A percentile compares a stretch with the other conserved stretches of the same genome.
These are phyloP conservation scores for Chymomyza fuscimana DNA, from an alignment of 2,888 invertebrate species.

Conservation along the genomic window DNA sequence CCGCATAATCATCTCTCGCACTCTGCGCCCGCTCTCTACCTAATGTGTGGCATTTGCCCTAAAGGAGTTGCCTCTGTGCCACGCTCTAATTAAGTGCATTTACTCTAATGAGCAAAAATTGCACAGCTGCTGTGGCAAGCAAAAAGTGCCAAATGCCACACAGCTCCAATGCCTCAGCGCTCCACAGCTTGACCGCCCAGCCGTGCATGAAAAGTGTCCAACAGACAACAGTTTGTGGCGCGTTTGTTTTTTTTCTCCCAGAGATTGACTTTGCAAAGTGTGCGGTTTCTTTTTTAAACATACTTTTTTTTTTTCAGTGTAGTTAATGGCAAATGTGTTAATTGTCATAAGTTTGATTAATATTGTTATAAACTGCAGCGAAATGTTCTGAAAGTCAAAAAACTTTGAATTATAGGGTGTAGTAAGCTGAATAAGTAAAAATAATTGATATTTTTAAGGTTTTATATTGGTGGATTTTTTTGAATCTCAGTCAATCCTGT, in stretches of 20 bases:
- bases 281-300: slow-evolving; percentile 22
- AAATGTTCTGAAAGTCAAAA: background rate
- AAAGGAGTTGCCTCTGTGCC: slow-evolving; percentile 34
- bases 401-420: background rate
- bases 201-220: slow-evolving; percentile 63
- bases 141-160: slow-evolving; percentile 24
- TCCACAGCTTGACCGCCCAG: slow-evolving; percentile 44
- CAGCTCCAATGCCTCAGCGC: background rate
- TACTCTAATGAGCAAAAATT: slow-evolving; percentile 73
- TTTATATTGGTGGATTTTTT: too few species aligned
- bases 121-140: slow-evolving; percentile 30
- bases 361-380: slow-evolving; percentile 10
- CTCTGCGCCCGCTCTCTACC: background rate
- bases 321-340: background rate
- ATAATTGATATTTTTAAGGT: too few species aligned
- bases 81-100: slow-evolving; percentile 71
- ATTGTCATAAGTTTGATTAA: slow-evolving; percentile 3
- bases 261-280: slow-evolving; percentile 24
- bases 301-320: background rate
- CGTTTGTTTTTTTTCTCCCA: background rate
- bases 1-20: slow-evolving; percentile 56
- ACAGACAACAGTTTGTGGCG: slow-evolving; percentile 6
- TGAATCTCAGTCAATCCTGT: too few species aligned
- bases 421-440: too few species aligned
- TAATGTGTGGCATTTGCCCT: slow-evolving; percentile 20